Percentiles rank a stretch among this genome's conserved stretches.
Evolutionary conservation across 2,113 vertebrate genomes (phyloP).

Genomic region (Mobula birostris): DNA sequence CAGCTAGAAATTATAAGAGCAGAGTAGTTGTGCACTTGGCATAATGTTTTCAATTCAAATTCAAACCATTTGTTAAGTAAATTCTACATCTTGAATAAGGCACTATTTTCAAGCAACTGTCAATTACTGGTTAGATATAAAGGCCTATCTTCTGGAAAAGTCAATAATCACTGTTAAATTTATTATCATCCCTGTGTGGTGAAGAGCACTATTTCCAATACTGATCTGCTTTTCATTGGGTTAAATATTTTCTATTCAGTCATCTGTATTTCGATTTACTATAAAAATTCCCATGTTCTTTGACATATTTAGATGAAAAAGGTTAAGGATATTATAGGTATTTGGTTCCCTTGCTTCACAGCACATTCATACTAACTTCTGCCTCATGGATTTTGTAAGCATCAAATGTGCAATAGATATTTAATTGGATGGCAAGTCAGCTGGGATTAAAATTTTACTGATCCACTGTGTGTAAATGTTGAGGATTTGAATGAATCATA

Average conservation of each 20-base stretch:
- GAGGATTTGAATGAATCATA: neutral
- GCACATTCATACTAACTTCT: neutral
- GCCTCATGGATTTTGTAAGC: neutral
- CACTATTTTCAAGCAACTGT: neutral
- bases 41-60: neutral
- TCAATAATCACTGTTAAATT: neutral
- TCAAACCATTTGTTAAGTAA: neutral
- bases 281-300: neutral
- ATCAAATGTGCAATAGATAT: neutral
- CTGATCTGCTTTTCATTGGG: neutral
- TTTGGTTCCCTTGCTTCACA: neutral
- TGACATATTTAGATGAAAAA: neutral
- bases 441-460: neutral
- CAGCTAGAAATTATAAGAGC: neutral
- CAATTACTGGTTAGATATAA: neutral
- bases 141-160: neutral
- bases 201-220: neutral
- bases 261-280: neutral
- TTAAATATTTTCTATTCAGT: neutral
- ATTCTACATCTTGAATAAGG: neutral
- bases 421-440: conserved; percentile 14
- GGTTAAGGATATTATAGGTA: neutral
- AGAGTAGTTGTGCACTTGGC: neutral
- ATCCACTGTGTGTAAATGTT: neutral
- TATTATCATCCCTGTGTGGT: neutral